Evolutionary conservation across 2,888 invertebrate genomes (phyloP).

Genomic region (Catocala nupta): DNA sequence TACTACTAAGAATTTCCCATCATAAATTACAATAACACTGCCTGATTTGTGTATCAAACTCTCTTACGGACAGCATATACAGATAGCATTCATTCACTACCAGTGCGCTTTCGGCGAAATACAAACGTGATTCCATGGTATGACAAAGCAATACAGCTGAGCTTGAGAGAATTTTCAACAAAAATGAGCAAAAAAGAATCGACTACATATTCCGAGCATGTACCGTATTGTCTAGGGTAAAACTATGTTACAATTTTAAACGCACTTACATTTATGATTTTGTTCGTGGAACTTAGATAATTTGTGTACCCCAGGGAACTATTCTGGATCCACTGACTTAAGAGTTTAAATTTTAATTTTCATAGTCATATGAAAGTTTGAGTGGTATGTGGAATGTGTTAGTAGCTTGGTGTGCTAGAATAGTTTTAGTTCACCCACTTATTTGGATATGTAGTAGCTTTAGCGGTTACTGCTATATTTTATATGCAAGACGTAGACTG

Average conservation of each 20-base stretch:
- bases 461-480: too few species aligned
- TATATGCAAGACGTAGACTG: too few species aligned
- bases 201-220: slow-evolving; percentile 6
- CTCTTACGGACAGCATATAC: too few species aligned
- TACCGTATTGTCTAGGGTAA: slow-evolving; percentile 9
- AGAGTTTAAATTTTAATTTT: slow-evolving; percentile 9
- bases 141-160: too few species aligned
- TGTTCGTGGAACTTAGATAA: slow-evolving; percentile 22
- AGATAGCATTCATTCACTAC: too few species aligned
- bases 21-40: too few species aligned
- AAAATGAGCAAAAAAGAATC: not conserved
- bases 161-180: not conserved
- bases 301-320: slow-evolving; percentile 15
- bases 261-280: slow-evolving; percentile 20
- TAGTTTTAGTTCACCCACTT: slow-evolving; percentile 8
- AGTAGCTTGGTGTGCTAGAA: not conserved
- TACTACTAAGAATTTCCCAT: too few species aligned
- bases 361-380: slow-evolving; percentile 10
- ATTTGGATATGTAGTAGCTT: too few species aligned
- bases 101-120: too few species aligned
- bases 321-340: slow-evolving; percentile 12
- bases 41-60: too few species aligned
- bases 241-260: slow-evolving; percentile 18
- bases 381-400: slow-evolving; percentile 1
- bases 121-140: too few species aligned